Percentiles rank a stretch among this genome's conserved stretches.
Conservation (phyloP, 2,113 vertebrate species). For the Varanus komodoensis region DNA sequence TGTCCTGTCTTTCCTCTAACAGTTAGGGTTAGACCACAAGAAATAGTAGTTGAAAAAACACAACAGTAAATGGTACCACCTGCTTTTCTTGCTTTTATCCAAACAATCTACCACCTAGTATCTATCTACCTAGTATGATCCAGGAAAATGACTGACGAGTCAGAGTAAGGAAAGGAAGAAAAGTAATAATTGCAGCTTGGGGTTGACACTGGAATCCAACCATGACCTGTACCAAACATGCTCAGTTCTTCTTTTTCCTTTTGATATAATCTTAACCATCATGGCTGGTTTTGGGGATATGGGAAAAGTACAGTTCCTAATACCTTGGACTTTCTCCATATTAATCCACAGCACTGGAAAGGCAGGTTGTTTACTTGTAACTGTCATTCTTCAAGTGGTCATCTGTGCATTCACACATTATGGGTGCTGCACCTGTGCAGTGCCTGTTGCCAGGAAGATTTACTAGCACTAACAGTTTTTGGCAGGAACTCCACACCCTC, state of each 20-base stretch:
- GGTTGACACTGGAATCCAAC: constrained; percentile 58
- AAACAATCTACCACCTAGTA: constrained; percentile 1
- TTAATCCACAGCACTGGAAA: neutral
- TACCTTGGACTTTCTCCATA: neutral
- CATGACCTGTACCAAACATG: constrained; percentile 43
- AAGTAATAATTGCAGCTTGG: constrained; percentile 47
- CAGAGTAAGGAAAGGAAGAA: constrained; percentile 21
- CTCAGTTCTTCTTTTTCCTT: constrained; percentile 29
- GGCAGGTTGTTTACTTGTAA: no score
- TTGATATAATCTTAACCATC: no score
- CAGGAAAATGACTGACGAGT: constrained; percentile 43
- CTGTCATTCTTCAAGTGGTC: no score
- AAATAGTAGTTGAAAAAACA: constrained; percentile 21
- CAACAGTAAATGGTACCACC: constrained; percentile 3
- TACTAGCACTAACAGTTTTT: no score
- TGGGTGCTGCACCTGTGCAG: no score
- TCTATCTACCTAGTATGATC: neutral
- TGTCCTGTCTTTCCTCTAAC: neutral
- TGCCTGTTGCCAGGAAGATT: no score
- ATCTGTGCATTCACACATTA: no score
- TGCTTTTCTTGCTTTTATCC: neutral
- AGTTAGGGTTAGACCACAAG: constrained; percentile 4
- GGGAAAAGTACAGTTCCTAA: neutral
- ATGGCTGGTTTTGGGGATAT: no score
- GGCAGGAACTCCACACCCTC: no score